Conservation (phyloP, 1,140 invertebrate species). For the Galleria mellonella region DNA sequence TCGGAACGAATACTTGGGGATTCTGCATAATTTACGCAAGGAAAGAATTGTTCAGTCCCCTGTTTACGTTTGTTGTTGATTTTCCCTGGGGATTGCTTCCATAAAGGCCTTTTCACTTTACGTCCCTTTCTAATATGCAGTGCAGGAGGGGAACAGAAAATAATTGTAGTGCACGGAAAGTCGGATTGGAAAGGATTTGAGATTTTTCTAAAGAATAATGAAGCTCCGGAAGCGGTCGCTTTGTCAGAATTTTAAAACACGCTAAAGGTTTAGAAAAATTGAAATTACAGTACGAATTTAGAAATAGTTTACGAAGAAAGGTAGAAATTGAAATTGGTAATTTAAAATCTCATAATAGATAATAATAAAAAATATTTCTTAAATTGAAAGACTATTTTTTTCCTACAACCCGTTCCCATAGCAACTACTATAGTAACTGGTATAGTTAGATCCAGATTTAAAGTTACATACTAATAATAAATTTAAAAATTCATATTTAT, state of each 20-base stretch:
- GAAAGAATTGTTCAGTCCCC: conserved; percentile 31
- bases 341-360: too few relatives aligned
- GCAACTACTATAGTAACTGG: too few relatives aligned
- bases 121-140: conserved; percentile 13
- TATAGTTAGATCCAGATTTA: too few relatives aligned
- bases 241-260: neutral
- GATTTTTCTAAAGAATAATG: neutral
- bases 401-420: too few relatives aligned
- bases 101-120: conserved; percentile 15
- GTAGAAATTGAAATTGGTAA: too few relatives aligned
- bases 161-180: conserved; percentile 16
- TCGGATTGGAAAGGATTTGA: conserved; percentile 36
- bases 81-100: conserved; percentile 37
- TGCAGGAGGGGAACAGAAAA: conserved; percentile 17
- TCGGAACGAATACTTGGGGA: conserved; percentile 36
- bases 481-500: too few relatives aligned
- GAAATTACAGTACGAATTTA: too few relatives aligned
- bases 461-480: too few relatives aligned
- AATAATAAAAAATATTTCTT: too few relatives aligned
- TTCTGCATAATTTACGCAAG: conserved; percentile 48
- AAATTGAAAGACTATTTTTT: too few relatives aligned
- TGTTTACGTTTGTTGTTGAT: conserved; percentile 46
- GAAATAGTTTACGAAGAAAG: too few relatives aligned
- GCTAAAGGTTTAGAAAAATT: too few relatives aligned
- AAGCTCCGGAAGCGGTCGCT: neutral